These are phyloP conservation scores for Acleris cristana DNA, from an alignment of 2,888 invertebrate genomes.

Conservation along the genomic window DNA sequence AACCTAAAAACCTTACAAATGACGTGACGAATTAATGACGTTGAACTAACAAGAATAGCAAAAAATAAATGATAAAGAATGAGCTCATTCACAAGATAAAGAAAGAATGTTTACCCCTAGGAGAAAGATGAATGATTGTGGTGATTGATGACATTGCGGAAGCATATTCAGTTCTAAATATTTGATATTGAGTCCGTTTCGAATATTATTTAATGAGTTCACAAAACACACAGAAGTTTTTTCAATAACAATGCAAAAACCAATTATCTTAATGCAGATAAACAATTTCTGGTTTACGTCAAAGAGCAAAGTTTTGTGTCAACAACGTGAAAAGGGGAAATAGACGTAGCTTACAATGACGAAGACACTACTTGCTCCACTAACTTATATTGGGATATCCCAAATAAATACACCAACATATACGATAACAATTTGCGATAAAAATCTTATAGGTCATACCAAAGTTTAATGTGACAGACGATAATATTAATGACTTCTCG, in stretches of 20 bases:
- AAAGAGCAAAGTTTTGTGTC: constrained; percentile 34
- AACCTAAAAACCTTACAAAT: no score
- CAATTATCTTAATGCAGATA: constrained; percentile 29
- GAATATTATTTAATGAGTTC: not conserved
- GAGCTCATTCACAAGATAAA: not conserved
- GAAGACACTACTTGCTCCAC: not conserved
- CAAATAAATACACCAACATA: no score
- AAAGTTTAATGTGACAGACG: no score
- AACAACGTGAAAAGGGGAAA: constrained; percentile 23
- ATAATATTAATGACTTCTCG: no score
- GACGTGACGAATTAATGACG: no score
- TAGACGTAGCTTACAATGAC: constrained; percentile 16
- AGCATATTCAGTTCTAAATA: not conserved
- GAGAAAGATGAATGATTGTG: not conserved
- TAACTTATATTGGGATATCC: no score
- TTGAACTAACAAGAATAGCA: not conserved
- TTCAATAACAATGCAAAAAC: constrained; percentile 3
- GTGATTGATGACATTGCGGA: constrained; percentile 5
- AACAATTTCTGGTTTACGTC: constrained; percentile 27
- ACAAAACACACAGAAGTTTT: not conserved
- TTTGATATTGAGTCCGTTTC: no score
- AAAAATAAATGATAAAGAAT: not conserved
- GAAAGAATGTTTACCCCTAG: not conserved
- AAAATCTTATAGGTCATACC: no score
- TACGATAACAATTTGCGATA: no score